These are phyloP conservation scores for Pterostichus niger DNA, from an alignment of 2,888 invertebrate genomes.

Conservation along the genomic window DNA sequence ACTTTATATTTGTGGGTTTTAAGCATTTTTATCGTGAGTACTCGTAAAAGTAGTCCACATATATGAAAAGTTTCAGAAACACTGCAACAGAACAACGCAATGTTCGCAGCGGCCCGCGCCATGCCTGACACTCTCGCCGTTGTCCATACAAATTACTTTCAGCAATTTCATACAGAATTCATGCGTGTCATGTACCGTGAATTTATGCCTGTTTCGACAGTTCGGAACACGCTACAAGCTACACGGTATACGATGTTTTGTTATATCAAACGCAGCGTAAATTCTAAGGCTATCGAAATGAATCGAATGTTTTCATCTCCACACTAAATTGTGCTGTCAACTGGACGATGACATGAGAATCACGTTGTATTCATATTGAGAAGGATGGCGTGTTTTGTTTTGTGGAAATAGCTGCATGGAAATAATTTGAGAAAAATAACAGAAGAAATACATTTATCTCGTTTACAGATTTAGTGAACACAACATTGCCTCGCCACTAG, in stretches of 20 bases:
- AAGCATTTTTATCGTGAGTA: no score
- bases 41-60: no score
- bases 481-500: no score
- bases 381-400: background rate
- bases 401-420: background rate
- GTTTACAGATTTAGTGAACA: no score
- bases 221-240: conserved; percentile 33
- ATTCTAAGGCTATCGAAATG: conserved; percentile 59
- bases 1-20: no score
- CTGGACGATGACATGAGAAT: conserved; percentile 17
- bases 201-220: conserved; percentile 66
- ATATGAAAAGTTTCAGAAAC: conserved; percentile 2
- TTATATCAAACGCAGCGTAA: conserved; percentile 60
- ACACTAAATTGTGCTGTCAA: conserved; percentile 45
- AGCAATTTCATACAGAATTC: conserved; percentile 67
- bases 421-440: background rate
- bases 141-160: conserved; percentile 67
- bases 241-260: conserved; percentile 26
- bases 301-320: conserved; percentile 49
- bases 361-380: conserved; percentile 2
- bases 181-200: conserved; percentile 64
- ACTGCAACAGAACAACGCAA: conserved; percentile 37
- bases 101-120: conserved; percentile 15
- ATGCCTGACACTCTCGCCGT: conserved; percentile 50
- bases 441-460: no score